Base-by-base conservation (phyloP, 2,888 invertebrate species). In the Euplagia quadripunctaria region DNA sequence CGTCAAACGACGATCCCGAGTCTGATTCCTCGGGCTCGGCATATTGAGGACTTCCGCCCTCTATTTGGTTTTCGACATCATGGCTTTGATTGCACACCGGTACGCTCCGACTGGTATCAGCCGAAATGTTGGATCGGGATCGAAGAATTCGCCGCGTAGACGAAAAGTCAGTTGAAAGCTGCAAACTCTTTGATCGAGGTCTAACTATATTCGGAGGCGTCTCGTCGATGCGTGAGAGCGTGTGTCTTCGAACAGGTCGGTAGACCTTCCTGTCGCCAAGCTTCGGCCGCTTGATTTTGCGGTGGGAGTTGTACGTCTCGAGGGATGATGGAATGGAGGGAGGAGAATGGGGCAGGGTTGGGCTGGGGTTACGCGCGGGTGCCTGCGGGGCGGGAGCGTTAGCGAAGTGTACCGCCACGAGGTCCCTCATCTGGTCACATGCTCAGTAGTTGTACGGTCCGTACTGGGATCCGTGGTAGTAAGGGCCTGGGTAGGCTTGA, bases 391-490 rank as follows among this genome's bases (percentile, higher is more conserved):
- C 95, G 91, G 95, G 89, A 82, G 94, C 89, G 92, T 92, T 92
- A 88, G 90, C 89, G 92, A 91, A 92, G 92, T 91, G 89, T 80
- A 94, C 93, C 93, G 95, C 94, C 94, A 89, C 93, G 79, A 92
- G 87, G 86, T 95, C 96, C 95, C 95, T 94, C 94, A 94, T 96
- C 96, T 96, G 96, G 95, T 96, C 94, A 91, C 90, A 78, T 89
- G 94, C 90, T 97, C 97, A 99, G 96, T 99, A 99, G 96, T 98
- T 98, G 96, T 99, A 99, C 70, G 98, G 98, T 71, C 98, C 98
- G 92, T 99, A 99, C 91, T 98, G 98, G 70, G 98, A 98, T 88
- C 98, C 98, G 93, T 98, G 98, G 94, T 99, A 99, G 89, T 98
- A 98, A 52, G 98, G 98, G 63, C 98, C 98, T 75, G 98, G 98